Conservation (phyloP, 2,113 vertebrate species). For the Papio anubis region DNA sequence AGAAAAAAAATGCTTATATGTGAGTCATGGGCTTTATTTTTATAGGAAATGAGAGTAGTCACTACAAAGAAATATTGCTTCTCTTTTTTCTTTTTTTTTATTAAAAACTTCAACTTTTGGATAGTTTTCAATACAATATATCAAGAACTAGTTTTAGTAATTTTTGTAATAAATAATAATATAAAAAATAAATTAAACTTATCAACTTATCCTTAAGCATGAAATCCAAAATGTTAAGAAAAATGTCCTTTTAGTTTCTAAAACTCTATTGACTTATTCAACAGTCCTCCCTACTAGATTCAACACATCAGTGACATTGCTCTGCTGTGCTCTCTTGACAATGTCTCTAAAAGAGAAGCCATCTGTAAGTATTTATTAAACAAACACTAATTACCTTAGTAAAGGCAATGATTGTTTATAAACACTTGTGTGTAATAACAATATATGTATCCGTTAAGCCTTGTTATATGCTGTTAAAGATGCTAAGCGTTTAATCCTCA, state of each 20-base stretch:
- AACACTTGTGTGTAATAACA: not conserved
- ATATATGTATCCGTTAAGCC: not conserved
- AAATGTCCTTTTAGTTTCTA: not conserved
- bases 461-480: not conserved
- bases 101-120: not conserved
- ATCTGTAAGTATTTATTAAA: slow-evolving; percentile 39
- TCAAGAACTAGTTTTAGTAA: not conserved
- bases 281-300: not conserved
- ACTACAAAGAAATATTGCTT: not conserved
- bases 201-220: not conserved
- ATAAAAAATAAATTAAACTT: not conserved
- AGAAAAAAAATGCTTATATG: not conserved
- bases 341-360: not conserved
- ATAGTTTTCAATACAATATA: not conserved
- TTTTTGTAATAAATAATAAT: not conserved
- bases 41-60: not conserved
- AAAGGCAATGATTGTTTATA: not conserved
- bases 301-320: not conserved
- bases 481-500: not conserved
- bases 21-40: not conserved
- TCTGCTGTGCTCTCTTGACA: not conserved
- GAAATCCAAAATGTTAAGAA: not conserved
- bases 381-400: slow-evolving; percentile 30
- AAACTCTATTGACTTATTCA: not conserved
- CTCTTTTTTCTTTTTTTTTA: not conserved